Evolutionary conservation across 2,797 vertebrate genomes (phyloP).

Genomic region (Helostoma temminkii): DNA sequence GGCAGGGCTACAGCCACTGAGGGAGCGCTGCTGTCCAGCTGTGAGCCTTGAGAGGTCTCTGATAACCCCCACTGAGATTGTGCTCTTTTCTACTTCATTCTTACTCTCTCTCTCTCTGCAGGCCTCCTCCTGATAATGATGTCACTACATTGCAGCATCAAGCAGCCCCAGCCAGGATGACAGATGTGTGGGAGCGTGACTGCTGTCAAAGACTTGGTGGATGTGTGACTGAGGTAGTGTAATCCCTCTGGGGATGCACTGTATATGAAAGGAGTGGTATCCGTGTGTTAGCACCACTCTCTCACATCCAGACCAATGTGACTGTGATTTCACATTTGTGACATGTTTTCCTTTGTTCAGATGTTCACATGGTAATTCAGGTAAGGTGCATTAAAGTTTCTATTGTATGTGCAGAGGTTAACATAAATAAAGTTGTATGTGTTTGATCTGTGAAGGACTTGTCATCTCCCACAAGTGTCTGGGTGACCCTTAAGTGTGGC

Average conservation of each 20-base stretch:
- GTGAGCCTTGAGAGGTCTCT: conserved; percentile 55
- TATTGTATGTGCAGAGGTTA: conserved; percentile 18
- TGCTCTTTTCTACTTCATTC: conserved; percentile 57
- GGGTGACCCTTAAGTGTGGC: conserved; percentile 1
- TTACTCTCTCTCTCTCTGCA: conserved; percentile 38
- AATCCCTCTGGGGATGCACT: conserved; percentile 36
- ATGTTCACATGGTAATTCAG: too few species aligned
- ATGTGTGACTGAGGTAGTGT: conserved; percentile 39
- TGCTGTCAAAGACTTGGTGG: conserved; percentile 47
- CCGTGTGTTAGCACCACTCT: conserved; percentile 2
- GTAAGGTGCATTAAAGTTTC: conserved; percentile 13
- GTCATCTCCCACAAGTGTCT: conserved; percentile 1
- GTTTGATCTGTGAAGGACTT: conserved; percentile 35
- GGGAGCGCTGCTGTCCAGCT: conserved; percentile 43
- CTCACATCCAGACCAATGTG: conserved; percentile 9
- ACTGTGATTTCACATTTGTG: conserved; percentile 11
- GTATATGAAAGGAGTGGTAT: conserved; percentile 17
- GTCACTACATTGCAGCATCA: conserved; percentile 55
- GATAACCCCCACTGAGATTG: conserved; percentile 53
- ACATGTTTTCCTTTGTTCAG: neutral
- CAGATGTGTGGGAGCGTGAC: conserved; percentile 35
- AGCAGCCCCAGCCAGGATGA: conserved; percentile 43
- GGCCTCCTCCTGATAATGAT: conserved; percentile 54
- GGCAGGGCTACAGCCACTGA: conserved; percentile 5
- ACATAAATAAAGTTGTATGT: conserved; percentile 20